Base-by-base conservation (phyloP, 2,113 vertebrate species). In the Centropristis striata region DNA sequence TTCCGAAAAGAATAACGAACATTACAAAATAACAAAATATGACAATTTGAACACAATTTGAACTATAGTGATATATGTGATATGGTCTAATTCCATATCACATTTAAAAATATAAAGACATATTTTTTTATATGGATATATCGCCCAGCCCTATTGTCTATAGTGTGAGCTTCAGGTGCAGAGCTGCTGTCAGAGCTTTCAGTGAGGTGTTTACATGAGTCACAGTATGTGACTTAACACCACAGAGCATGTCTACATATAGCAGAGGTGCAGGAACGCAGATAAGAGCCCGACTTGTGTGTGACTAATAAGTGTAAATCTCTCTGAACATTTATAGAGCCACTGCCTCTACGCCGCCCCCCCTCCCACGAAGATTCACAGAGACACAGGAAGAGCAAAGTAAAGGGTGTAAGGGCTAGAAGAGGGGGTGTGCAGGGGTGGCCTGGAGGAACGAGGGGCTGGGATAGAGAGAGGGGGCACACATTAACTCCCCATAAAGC, bases 401-500 rank as follows among this genome's bases (percentile, higher is more conserved):
- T 63, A 69, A 71, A 64, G 36, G 67, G 27, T 25, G 42, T 57
- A 57, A 71, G 68, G 49, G 32, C 25, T n/a, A 10, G 8, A 6
- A n/a, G 78, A 14, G 53, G 58, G 42, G 74, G 76, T 65, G 59
- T 23, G 42, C 57, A 75, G 42, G 42, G 50, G 76, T 74, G 71
- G 76, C 55, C 84, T 84, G 77, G 57, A 82, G 86, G 88, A 80
- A 81, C 32, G 54, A 70, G 80, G 63, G 65, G 70, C 41, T 75
- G 67, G 63, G 82, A 81, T 41, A 53, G 83, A 82, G 32, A 32
- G 61, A 70, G 86, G 77, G 87, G 89, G 90, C 63, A 80, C 84
- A 88, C 65, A 90, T 88, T 89, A 86, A 93, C 89, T 89, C 79
- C 86, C 89, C 91, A 94, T 91, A 91, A 93, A 92, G 78, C 78